phyloP scores from a whole-genome alignment of 2,888 invertebrate genomes.

The Agonopterix arenella region DNA sequence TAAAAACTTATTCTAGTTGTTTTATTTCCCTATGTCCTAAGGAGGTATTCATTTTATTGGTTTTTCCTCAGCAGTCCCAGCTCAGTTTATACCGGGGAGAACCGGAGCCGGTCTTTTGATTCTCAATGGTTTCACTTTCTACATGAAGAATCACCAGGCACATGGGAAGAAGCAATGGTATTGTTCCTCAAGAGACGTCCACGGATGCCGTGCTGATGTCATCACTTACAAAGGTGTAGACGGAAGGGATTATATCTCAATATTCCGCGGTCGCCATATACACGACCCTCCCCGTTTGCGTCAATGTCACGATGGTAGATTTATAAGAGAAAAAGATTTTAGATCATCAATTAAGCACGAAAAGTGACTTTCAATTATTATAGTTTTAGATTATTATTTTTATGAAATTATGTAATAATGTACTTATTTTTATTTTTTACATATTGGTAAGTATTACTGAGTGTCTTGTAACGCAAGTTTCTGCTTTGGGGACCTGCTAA shows the following conservation, averaged over 20 bases:
- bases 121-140: constrained; percentile 66
- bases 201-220: constrained; percentile 65
- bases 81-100: constrained; percentile 64
- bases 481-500: constrained; percentile 65
- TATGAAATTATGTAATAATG: constrained; percentile 28
- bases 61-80: constrained; percentile 60
- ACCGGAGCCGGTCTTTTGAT: constrained; percentile 64
- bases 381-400: constrained; percentile 19
- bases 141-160: constrained; percentile 70
- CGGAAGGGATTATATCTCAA: constrained; percentile 65
- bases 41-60: constrained; percentile 20
- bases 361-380: constrained; percentile 15
- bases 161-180: constrained; percentile 72
- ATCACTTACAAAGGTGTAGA: constrained; percentile 63
- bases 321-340: constrained; percentile 59
- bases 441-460: constrained; percentile 17
- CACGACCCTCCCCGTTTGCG: constrained; percentile 61
- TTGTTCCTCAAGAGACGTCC: constrained; percentile 65
- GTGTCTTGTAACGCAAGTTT: constrained; percentile 49
- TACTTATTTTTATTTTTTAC: constrained; percentile 40
- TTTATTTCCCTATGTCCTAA: constrained; percentile 12
- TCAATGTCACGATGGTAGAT: constrained; percentile 65
- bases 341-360: constrained; percentile 31
- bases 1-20: constrained; percentile 9
- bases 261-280: constrained; percentile 63